A percentile compares a stretch with the other conserved stretches of the same genome.
phyloP scores from a whole-genome alignment of 2,113 vertebrate species.

The Asarcornis scutulata region DNA sequence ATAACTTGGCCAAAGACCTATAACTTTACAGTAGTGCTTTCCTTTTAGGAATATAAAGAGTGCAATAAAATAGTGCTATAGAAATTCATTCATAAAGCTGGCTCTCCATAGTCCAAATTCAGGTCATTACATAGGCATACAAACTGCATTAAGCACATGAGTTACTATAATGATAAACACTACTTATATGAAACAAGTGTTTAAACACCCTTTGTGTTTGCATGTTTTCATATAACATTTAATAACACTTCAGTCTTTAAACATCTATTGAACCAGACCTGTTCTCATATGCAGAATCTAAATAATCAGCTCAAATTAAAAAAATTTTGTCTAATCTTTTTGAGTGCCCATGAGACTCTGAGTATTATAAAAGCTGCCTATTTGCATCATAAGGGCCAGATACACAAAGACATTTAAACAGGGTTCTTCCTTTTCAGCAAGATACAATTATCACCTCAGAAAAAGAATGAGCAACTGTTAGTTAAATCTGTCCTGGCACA shows the following conservation, averaged over 20 bases:
- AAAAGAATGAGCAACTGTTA: conserved; percentile 15
- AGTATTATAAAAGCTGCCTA: conserved; percentile 36
- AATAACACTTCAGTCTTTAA: conserved; percentile 5
- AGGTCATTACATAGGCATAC: not conserved
- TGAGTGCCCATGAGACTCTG: not conserved
- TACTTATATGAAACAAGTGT: not conserved
- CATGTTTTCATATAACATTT: not conserved
- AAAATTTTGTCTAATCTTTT: conserved; percentile 5
- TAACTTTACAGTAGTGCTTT: not conserved
- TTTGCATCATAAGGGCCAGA: conserved; percentile 36
- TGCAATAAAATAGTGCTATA: not conserved
- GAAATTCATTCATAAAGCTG: not conserved
- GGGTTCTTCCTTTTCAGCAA: not conserved
- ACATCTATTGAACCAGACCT: not conserved
- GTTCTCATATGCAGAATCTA: not conserved
- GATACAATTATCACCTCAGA: conserved; percentile 39
- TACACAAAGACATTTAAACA: conserved; percentile 2
- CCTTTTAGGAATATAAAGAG: not conserved
- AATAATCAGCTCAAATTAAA: conserved; percentile 32
- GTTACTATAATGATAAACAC: not conserved
- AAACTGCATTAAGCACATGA: not conserved
- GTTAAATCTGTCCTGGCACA: conserved; percentile 8
- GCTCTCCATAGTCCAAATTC: not conserved
- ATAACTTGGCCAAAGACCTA: not conserved
- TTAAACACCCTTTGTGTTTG: conserved; percentile 1